Percentiles rank a stretch among this genome's conserved stretches.
Evolutionary conservation across 2,113 vertebrate species (phyloP).

Genomic region (Mesoclemmys tuberculata): DNA sequence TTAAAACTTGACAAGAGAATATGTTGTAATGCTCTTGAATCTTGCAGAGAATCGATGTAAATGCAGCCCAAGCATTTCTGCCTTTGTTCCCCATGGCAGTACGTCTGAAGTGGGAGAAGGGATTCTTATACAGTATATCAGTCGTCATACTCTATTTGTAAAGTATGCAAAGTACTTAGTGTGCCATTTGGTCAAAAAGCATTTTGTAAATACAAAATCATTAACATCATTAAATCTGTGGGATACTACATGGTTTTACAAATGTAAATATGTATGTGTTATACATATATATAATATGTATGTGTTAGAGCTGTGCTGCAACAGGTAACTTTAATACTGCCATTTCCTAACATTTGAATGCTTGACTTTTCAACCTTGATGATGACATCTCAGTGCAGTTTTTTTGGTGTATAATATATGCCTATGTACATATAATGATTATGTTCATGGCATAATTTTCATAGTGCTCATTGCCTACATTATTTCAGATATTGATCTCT

Average conservation of each 20-base stretch:
- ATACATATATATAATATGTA: no score
- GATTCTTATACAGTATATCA: no score
- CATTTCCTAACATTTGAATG: background rate
- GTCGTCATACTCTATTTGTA: no score
- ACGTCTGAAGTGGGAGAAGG: no score
- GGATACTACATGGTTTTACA: background rate
- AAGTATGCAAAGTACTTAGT: background rate
- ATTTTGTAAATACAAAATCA: background rate
- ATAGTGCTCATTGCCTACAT: background rate
- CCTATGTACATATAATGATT: background rate
- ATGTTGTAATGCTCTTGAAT: background rate
- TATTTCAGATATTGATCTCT: background rate
- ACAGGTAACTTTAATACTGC: background rate
- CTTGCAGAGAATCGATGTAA: conserved; percentile 1
- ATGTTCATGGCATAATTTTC: background rate
- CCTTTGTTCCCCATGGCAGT: no score
- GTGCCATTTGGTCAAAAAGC: background rate
- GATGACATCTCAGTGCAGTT: background rate
- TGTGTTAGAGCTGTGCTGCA: background rate
- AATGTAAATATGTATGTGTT: background rate
- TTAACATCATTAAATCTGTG: background rate
- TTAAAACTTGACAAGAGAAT: background rate
- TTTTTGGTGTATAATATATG: background rate
- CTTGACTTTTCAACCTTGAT: background rate
- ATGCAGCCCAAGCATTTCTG: background rate